Evolutionary conservation across 2,888 invertebrate genomes (phyloP).

Genomic region (Dascillus cervinus): DNA sequence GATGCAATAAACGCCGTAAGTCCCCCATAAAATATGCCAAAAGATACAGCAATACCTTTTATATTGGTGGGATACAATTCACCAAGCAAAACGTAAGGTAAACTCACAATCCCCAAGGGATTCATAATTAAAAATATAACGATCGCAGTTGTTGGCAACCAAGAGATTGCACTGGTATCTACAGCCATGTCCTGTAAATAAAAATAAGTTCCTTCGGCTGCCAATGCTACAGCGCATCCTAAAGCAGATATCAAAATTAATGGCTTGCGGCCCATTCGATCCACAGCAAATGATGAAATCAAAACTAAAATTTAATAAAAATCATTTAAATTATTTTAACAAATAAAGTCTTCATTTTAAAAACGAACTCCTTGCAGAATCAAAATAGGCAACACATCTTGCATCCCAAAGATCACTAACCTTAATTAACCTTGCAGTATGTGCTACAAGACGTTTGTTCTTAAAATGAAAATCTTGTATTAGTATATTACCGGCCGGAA

Average conservation of each 20-base stretch:
- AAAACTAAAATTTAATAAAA: conserved; percentile 49
- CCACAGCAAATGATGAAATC: conserved; percentile 46
- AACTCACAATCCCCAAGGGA: conserved; percentile 51
- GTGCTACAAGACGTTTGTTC: too few relatives aligned
- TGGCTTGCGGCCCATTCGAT: conserved; percentile 42
- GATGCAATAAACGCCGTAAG: conserved; percentile 50
- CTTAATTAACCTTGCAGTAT: too few relatives aligned
- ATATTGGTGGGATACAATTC: conserved; percentile 58
- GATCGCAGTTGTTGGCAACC: conserved; percentile 49
- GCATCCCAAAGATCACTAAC: too few relatives aligned
- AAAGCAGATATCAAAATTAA: conserved; percentile 47
- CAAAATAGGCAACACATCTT: too few relatives aligned
- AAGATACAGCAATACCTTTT: conserved; percentile 52
- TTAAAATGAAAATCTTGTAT: too few relatives aligned
- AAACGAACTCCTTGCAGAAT: too few relatives aligned
- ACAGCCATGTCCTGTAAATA: too few relatives aligned
- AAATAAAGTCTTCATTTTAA: too few relatives aligned
- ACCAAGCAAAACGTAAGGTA: conserved; percentile 55
- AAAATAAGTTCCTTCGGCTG: conserved; percentile 47
- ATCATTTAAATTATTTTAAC: too few relatives aligned
- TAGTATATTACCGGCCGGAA: conserved; percentile 50
- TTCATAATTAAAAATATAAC: conserved; percentile 51
- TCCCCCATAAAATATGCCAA: conserved; percentile 50
- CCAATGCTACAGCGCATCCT: conserved; percentile 47
- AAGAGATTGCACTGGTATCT: conserved; percentile 39